Evolutionary conservation across 2,888 invertebrate genomes (phyloP).

Genomic region (Cosmia pyralina): DNA sequence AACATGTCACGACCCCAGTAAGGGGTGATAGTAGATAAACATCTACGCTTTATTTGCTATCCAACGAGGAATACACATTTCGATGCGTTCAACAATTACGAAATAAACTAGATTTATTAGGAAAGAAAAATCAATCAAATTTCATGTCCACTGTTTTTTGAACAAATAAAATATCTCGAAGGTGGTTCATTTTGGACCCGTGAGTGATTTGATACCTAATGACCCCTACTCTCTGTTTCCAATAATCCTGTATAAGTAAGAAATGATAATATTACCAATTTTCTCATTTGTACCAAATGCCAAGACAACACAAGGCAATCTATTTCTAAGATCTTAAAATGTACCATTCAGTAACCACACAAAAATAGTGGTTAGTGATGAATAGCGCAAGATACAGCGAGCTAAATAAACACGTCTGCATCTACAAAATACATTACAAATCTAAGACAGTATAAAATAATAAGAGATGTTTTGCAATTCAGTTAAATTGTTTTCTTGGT

Average conservation of each 20-base stretch:
- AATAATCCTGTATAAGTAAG: not conserved
- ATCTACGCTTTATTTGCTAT: too few species aligned
- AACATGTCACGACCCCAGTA: too few species aligned
- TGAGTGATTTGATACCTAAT: too few species aligned
- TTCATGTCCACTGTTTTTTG: too few species aligned
- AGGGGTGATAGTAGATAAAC: too few species aligned
- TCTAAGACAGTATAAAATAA: constrained; percentile 8
- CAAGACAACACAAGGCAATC: not conserved
- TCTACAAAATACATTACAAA: constrained; percentile 34
- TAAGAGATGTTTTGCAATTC: constrained; percentile 20
- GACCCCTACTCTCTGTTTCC: too few species aligned
- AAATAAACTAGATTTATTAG: too few species aligned
- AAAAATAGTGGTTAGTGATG: not conserved
- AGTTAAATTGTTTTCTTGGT: not conserved
- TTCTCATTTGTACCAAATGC: not conserved
- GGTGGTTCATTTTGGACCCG: too few species aligned
- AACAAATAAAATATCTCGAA: too few species aligned
- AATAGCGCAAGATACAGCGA: constrained; percentile 35
- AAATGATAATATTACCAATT: not conserved
- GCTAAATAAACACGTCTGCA: constrained; percentile 15
- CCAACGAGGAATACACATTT: too few species aligned
- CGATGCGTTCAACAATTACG: too few species aligned
- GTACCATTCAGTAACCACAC: not conserved
- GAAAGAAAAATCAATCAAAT: too few species aligned
- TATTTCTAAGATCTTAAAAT: not conserved